Percentiles rank a stretch among this genome's conserved stretches.
These are phyloP conservation scores for Caenorhabditis sp. DNA, from an alignment of 2,888 invertebrate species.

Conservation along the genomic window DNA sequence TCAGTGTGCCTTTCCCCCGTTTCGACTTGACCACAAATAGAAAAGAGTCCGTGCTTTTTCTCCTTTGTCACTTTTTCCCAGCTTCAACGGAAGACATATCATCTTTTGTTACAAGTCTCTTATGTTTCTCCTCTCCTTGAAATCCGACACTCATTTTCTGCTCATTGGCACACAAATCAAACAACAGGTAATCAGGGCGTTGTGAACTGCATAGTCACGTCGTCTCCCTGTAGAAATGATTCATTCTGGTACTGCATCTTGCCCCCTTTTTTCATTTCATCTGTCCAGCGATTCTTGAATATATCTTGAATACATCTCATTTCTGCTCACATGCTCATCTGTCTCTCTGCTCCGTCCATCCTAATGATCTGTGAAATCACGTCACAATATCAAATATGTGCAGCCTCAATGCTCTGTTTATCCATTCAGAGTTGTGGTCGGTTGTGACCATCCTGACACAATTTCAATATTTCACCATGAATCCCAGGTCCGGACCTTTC, in stretches of 20 bases:
- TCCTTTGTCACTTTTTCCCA: conserved; percentile 23
- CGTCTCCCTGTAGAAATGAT: not conserved
- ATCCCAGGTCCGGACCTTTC: too few relatives aligned
- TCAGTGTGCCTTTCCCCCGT: conserved; percentile 18
- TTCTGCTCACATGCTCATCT: conserved; percentile 25
- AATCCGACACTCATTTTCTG: conserved; percentile 55
- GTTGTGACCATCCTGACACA: conserved; percentile 36
- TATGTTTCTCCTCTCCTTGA: conserved; percentile 47
- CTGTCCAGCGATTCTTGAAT: conserved; percentile 8
- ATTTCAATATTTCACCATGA: conserved; percentile 15
- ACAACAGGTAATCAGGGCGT: conserved; percentile 53
- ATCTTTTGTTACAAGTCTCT: conserved; percentile 55
- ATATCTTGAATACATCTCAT: conserved; percentile 24
- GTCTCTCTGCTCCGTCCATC: conserved; percentile 11
- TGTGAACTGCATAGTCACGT: conserved; percentile 13
- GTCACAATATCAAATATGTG: conserved; percentile 56
- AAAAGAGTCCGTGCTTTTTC: conserved; percentile 13
- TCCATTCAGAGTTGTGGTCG: conserved; percentile 47
- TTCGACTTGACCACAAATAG: conserved; percentile 46
- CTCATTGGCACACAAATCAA: conserved; percentile 58
- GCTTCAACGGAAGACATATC: conserved; percentile 33
- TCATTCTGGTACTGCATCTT: conserved; percentile 7
- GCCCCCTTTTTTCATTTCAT: conserved; percentile 22
- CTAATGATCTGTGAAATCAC: conserved; percentile 56
- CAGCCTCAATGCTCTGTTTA: conserved; percentile 45